These are phyloP conservation scores for Channa argus DNA, from an alignment of 2,113 vertebrate genomes.

Conservation along the genomic window DNA sequence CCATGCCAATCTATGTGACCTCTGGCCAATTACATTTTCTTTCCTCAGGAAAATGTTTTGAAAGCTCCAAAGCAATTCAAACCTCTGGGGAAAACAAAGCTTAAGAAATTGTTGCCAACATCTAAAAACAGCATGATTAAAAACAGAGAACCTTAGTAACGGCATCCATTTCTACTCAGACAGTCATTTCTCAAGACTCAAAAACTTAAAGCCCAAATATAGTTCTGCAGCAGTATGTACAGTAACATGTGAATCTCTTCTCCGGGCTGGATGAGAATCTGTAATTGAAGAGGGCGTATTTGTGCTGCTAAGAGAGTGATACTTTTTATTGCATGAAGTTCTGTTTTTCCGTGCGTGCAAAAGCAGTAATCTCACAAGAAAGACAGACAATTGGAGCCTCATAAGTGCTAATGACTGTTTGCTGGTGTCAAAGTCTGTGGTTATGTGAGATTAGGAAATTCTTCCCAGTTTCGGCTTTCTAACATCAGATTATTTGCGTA, in stretches of 20 bases:
- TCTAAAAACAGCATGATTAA: conserved; percentile 68
- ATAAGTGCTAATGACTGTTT: conserved; percentile 73
- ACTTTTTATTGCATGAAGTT: conserved; percentile 25
- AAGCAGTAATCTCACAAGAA: conserved; percentile 68
- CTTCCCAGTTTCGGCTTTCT: conserved; percentile 11
- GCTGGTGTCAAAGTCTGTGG: conserved; percentile 41
- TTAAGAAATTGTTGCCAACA: conserved; percentile 57
- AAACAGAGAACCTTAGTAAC: conserved; percentile 35
- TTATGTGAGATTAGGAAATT: conserved; percentile 29
- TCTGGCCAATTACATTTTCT: conserved; percentile 25
- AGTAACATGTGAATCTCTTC: conserved; percentile 29
- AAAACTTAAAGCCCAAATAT: conserved; percentile 60
- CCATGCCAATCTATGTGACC: conserved; percentile 33
- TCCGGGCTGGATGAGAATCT: conserved; percentile 36
- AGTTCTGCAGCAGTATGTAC: conserved; percentile 34
- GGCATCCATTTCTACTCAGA: conserved; percentile 38
- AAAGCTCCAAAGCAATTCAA: conserved; percentile 50
- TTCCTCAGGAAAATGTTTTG: conserved; percentile 40
- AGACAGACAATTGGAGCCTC: conserved; percentile 66
- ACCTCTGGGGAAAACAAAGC: conserved; percentile 56
- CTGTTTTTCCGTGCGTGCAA: conserved; percentile 31
- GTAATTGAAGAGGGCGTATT: conserved; percentile 32
- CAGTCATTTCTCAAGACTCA: conserved; percentile 59
- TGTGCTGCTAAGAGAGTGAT: conserved; percentile 27
- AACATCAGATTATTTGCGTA: not conserved